Base-by-base conservation (phyloP, 1,140 invertebrate genomes). In the Pachypeltis micranthus region DNA sequence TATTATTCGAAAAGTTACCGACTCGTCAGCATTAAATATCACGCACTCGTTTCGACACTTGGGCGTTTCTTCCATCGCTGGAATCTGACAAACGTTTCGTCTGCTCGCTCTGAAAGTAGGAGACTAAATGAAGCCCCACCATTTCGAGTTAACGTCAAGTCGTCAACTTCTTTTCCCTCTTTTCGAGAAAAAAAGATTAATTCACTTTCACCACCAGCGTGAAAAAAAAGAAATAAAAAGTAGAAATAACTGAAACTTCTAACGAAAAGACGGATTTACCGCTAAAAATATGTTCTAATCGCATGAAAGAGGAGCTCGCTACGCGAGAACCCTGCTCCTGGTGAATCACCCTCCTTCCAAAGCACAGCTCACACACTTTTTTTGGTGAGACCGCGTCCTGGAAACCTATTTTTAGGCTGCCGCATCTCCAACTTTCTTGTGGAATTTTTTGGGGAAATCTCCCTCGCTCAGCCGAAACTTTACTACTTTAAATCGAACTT, bases 41-140 rank as follows among this genome's bases (percentile, higher is more conserved):
- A 51, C 47, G 47, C 47, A 51, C 47, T 51, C 47, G 23, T 51
- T 51, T 51, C 47, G 47, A 51, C 47, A 51, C 47, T 51, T 10
- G 12, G 34, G 34, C 7, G 47, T 51, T 51, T 51, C 47, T 14
- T 21, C 47, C 47, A 51, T 51, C 12, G 19, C 19, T n/a, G n/a
- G 47, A 10, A 21, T 10, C 10, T 51, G 4, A n/a, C n/a, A n/a
- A 21, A 51, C 21, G 47, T 51, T 51, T 21, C 47, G n/a, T n/a
- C n/a, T n/a, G n/a, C n/a, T n/a, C n/a, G n/a, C 47, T 16, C 10
- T 16, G 47, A 10, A 51, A 51, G 47, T 21, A 14, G 47, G 23
- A 51, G 47, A 51, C 12, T 21, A 21, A 51, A 51, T 51, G 47
- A n/a, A n/a, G 47, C 12, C 47, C 47, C 12, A 10, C 47, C 7